Evolutionary conservation across 2,888 invertebrate species (phyloP), one percentile per base, ranked within the genome.

Genomic region (Protonemura montana): DNA sequence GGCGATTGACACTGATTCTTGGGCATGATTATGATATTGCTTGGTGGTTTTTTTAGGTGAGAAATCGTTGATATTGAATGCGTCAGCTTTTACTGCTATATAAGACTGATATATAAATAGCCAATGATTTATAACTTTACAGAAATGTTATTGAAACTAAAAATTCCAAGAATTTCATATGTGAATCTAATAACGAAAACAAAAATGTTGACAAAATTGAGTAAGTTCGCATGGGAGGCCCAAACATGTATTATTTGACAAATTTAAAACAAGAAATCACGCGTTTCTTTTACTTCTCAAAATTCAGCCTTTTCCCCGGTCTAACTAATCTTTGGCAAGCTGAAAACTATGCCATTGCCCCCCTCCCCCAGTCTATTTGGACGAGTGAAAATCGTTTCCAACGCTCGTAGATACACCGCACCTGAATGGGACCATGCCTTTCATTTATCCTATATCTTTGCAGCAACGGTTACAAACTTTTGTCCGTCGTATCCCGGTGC

Each of bases 401-500:
- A 35, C 3, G 59, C 16, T 21, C 59, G 59, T 21, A 21, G 59
- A 10, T 10, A 21, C 59, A 21, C 16, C 30, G 29, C 81, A 28
- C 81, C 30, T 30, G 30, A 28, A 81, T n/a, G 16, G 80, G 28
- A 21, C 29, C 29, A 30, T 2, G 6, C 25, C 27, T 0, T 25
- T 7, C 26, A 21, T 76, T 3, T 5, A 76, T 76, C 26, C 76
- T 21, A 76, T 76, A 5, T 25, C 76, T 13, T 21, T 21, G 26
- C 76, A 27, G 81, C 28, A 81, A 81, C 81, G 81, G 81, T 30
- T 30, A 30, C 81, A 30, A 29, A 30, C 7, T 30, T 81, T 81
- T 81, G 81, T 81, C 30, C 81, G 28, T 3, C 78, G 10, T 27
- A 26, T 6, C 28, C 29, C 2, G n/a, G 78, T 6, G 30, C n/a